These are phyloP conservation scores for Lytechinus pictus DNA, from an alignment of 35 echinoderm and acorn worm genomes.

Conservation along the genomic window DNA sequence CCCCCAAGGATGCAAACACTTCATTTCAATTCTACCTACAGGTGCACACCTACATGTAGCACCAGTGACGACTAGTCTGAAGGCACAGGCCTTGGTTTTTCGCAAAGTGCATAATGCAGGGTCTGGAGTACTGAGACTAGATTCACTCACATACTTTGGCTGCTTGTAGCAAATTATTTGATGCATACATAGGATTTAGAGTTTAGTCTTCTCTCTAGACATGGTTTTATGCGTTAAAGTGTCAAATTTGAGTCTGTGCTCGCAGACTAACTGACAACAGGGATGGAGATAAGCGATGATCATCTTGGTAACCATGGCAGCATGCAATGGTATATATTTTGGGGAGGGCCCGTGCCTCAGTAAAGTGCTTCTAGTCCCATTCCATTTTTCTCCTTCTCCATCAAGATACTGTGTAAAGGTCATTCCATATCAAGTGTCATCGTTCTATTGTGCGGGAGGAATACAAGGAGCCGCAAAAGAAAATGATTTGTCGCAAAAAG, in stretches of 20 bases:
- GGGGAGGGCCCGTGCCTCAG: background rate
- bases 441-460: background rate
- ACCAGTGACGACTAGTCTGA: background rate
- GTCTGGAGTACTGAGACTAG: too few relatives aligned
- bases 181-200: too few relatives aligned
- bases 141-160: too few relatives aligned
- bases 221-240: too few relatives aligned
- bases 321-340: background rate
- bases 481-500: background rate
- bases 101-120: too few relatives aligned
- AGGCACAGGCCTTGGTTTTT: too few relatives aligned
- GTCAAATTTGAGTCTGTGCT: too few relatives aligned
- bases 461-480: background rate
- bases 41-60: background rate
- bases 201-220: too few relatives aligned
- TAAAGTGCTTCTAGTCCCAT: background rate
- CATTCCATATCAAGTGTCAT: background rate
- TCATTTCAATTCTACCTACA: conserved; percentile 10
- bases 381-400: background rate
- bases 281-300: background rate
- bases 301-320: background rate
- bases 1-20: background rate
- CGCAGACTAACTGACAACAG: too few relatives aligned
- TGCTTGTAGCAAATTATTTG: too few relatives aligned
- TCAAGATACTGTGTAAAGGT: conserved; percentile 18